Conservation (phyloP, 2,113 vertebrate genomes). For the Hippocampus comes region DNA sequence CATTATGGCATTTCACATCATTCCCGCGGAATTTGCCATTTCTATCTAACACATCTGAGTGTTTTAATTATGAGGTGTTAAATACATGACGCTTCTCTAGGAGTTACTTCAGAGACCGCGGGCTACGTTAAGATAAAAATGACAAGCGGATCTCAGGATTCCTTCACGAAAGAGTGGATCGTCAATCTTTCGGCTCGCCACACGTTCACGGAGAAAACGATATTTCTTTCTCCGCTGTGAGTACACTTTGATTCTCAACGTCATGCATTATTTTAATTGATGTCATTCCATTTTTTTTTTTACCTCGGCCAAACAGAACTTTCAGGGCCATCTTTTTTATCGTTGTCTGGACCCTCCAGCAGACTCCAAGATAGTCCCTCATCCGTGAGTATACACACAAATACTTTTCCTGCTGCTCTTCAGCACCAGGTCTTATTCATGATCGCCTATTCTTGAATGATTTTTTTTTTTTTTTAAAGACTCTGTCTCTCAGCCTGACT, state of each 20-base stretch:
- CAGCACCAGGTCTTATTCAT: too few relatives aligned
- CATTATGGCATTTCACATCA: too few relatives aligned
- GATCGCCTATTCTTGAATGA: too few relatives aligned
- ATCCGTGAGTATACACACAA: too few relatives aligned
- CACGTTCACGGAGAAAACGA: constrained; percentile 52
- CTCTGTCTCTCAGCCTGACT: constrained; percentile 62
- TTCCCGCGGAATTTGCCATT: too few relatives aligned
- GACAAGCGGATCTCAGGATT: constrained; percentile 41
- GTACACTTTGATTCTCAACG: constrained; percentile 22
- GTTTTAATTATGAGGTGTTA: neutral
- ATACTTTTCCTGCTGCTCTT: too few relatives aligned
- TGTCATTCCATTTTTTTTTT: neutral
- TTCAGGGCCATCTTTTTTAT: too few relatives aligned
- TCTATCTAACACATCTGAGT: too few relatives aligned
- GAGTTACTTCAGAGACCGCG: constrained; percentile 28
- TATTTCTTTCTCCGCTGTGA: constrained; percentile 75
- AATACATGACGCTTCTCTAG: constrained; percentile 37
- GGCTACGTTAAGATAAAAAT: constrained; percentile 59
- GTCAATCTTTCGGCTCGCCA: constrained; percentile 37
- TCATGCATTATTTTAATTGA: neutral
- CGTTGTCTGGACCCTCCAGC: too few relatives aligned
- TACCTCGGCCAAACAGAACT: too few relatives aligned
- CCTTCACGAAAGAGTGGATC: constrained; percentile 43
- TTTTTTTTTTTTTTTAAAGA: too few relatives aligned
- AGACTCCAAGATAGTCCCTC: too few relatives aligned